These are phyloP conservation scores for Drosophila kuntzei DNA, from an alignment of 2,888 invertebrate genomes.

Conservation along the genomic window DNA sequence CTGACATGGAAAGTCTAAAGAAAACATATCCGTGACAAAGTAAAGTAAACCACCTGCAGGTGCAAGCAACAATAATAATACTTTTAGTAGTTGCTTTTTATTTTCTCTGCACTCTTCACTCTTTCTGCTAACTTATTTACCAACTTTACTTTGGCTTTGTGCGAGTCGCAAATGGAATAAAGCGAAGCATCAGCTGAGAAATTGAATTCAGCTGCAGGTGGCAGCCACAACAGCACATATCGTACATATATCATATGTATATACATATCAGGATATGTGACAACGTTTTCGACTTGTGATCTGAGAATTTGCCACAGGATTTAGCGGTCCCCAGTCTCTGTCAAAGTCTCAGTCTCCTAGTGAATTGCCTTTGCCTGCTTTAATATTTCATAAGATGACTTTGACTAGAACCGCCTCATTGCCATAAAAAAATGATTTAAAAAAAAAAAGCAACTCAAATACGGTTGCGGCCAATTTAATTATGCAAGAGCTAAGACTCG, in stretches of 20 bases:
- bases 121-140: slow-evolving; percentile 49
- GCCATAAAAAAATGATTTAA: background rate
- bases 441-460: slow-evolving; percentile 21
- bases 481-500: slow-evolving; percentile 13
- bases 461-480: slow-evolving; percentile 35
- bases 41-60: slow-evolving; percentile 73
- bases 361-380: slow-evolving; percentile 29
- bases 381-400: slow-evolving; percentile 73
- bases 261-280: slow-evolving; percentile 64
- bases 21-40: slow-evolving; percentile 82
- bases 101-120: background rate
- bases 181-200: slow-evolving; percentile 48
- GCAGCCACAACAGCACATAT: slow-evolving; percentile 25
- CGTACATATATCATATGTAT: background rate
- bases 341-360: too few species aligned
- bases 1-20: slow-evolving; percentile 70
- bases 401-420: slow-evolving; percentile 26
- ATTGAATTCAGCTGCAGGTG: slow-evolving; percentile 74
- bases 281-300: slow-evolving; percentile 59
- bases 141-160: slow-evolving; percentile 42
- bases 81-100: slow-evolving; percentile 56
- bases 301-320: slow-evolving; percentile 65
- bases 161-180: slow-evolving; percentile 47
- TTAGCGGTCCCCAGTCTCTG: slow-evolving; percentile 55
- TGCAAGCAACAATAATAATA: slow-evolving; percentile 72